Evolutionary conservation across 2,797 vertebrate species (phyloP).

Genomic region (Xiphophorus birchmanni): DNA sequence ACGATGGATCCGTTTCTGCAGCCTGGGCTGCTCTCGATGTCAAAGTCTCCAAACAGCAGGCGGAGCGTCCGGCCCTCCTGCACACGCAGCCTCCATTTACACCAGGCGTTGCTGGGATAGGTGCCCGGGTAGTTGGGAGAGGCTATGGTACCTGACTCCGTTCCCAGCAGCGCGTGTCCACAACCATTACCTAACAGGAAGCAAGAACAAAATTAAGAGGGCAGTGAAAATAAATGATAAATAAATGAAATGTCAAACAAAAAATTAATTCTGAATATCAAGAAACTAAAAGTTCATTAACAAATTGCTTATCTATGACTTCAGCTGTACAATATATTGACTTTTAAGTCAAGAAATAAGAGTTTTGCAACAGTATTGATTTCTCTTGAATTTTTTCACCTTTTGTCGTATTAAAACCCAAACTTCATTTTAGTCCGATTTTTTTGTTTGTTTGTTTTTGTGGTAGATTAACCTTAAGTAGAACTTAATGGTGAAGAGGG

Average conservation of each 20-base stretch:
- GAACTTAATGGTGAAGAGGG: not conserved
- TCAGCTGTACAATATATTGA: not conserved
- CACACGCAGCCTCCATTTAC: slow-evolving; percentile 81
- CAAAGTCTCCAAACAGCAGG: slow-evolving; percentile 87
- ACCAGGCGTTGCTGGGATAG: slow-evolving; percentile 85
- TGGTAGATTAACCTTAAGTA: not conserved
- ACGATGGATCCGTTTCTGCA: slow-evolving; percentile 84
- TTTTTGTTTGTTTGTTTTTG: no score
- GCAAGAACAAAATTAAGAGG: not conserved
- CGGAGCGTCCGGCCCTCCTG: slow-evolving; percentile 74
- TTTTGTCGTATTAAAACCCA: not conserved
- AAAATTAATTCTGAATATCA: not conserved
- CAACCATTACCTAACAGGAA: slow-evolving; percentile 84
- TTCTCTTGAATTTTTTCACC: not conserved
- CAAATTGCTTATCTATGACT: not conserved
- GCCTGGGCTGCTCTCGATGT: slow-evolving; percentile 81
- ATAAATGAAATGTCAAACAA: not conserved
- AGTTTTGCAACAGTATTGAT: not conserved
- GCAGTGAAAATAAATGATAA: not conserved
- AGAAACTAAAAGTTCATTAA: not conserved
- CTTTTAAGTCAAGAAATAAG: not conserved
- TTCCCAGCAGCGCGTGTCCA: slow-evolving; percentile 81
- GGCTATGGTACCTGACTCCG: slow-evolving; percentile 85
- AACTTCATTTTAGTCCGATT: not conserved
- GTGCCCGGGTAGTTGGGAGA: slow-evolving; percentile 89